phyloP scores from a whole-genome alignment of 1,140 invertebrate species.

The Drosophila neocordata region DNA sequence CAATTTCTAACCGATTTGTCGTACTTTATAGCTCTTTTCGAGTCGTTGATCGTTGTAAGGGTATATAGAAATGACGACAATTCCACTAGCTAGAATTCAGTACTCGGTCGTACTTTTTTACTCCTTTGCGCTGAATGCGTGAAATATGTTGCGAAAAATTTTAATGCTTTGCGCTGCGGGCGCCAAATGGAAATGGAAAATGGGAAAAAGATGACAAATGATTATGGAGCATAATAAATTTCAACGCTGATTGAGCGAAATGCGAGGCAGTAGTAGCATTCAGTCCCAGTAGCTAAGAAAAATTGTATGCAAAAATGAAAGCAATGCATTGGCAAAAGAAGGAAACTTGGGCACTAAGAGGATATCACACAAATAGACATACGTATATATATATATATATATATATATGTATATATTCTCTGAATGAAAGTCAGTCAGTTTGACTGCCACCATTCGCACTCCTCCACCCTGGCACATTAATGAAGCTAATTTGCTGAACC shows the following conservation, averaged over 20 bases:
- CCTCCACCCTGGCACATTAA: constrained; percentile 46
- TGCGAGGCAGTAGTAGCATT: constrained; percentile 41
- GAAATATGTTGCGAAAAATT: constrained; percentile 78
- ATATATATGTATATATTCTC: background rate
- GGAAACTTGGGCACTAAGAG: constrained; percentile 21
- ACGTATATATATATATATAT: too few species aligned
- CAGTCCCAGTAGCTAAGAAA: constrained; percentile 32
- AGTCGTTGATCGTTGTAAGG: background rate
- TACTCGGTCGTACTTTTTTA: background rate
- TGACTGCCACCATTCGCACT: constrained; percentile 21
- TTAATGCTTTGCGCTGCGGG: constrained; percentile 74
- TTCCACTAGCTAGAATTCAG: background rate
- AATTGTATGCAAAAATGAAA: constrained; percentile 48
- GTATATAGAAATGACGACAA: background rate
- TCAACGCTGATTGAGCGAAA: constrained; percentile 74
- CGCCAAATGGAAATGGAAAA: constrained; percentile 62
- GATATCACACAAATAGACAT: background rate
- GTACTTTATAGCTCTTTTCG: too few species aligned
- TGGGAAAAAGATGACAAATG: constrained; percentile 70
- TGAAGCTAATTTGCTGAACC: constrained; percentile 76
- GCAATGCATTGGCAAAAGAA: constrained; percentile 6
- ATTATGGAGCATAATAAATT: constrained; percentile 79
- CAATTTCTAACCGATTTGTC: too few species aligned
- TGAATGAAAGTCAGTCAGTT: constrained; percentile 30
- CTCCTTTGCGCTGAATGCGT: constrained; percentile 66